Evolutionary conservation across 1,140 invertebrate species (phyloP).

Genomic region (Alviniconcha marisindica): DNA sequence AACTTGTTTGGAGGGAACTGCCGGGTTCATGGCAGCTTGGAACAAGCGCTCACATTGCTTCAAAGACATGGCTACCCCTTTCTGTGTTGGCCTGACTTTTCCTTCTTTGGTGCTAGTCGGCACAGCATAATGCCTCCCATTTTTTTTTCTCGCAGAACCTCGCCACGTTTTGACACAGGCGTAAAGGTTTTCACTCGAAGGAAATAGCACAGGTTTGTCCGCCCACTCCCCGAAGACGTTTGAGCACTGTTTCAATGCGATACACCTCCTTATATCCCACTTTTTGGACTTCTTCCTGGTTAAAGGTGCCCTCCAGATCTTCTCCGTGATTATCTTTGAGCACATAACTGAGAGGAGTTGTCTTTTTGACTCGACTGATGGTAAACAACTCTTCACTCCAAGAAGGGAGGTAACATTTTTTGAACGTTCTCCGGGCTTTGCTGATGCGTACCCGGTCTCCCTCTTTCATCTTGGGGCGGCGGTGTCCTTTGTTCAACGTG

Average conservation of each 20-base stretch:
- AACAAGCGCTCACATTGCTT: too few relatives aligned
- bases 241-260: background rate
- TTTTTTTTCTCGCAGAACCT: too few relatives aligned
- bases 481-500: too few relatives aligned
- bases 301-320: background rate
- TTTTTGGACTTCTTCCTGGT: background rate
- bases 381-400: conserved; percentile 19
- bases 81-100: too few relatives aligned
- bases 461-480: background rate
- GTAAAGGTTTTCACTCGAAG: too few relatives aligned
- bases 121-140: too few relatives aligned
- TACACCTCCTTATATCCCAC: background rate
- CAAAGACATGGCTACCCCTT: too few relatives aligned
- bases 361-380: background rate
- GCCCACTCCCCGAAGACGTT: background rate
- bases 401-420: background rate
- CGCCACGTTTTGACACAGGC: too few relatives aligned
- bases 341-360: background rate
- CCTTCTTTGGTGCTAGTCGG: too few relatives aligned
- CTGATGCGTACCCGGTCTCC: conserved; percentile 16
- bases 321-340: conserved; percentile 21
- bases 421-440: background rate
- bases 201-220: too few relatives aligned
- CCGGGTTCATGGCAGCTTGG: too few relatives aligned
- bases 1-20: too few relatives aligned